A percentile compares a stretch with the other conserved stretches of the same genome.
phyloP scores from a whole-genome alignment of 2,797 vertebrate genomes.

The Pristis pectinata region DNA sequence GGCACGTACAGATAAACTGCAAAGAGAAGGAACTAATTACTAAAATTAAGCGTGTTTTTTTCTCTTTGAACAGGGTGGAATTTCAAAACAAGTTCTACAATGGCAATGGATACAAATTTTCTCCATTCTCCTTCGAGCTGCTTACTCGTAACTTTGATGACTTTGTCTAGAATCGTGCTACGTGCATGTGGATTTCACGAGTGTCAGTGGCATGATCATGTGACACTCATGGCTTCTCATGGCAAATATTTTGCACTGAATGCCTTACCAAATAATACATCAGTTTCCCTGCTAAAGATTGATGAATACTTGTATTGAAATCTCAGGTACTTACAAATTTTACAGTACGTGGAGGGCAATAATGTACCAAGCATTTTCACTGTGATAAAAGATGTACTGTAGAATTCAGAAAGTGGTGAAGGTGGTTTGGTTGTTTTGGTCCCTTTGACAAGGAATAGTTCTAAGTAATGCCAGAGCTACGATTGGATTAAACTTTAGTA shows the following conservation, averaged over 20 bases:
- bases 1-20: neutral
- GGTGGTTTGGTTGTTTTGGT: neutral
- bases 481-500: neutral
- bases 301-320: neutral
- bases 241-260: constrained; percentile 55
- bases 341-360: neutral
- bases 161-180: constrained; percentile 44
- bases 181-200: neutral
- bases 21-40: neutral
- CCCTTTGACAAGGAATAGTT: neutral
- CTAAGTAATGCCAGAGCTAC: neutral
- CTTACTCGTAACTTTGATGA: constrained; percentile 57
- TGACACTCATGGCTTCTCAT: constrained; percentile 44
- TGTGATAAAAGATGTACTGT: neutral
- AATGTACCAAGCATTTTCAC: constrained; percentile 1
- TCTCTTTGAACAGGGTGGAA: constrained; percentile 75
- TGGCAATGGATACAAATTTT: constrained; percentile 84
- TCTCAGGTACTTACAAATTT: constrained; percentile 25
- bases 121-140: constrained; percentile 83
- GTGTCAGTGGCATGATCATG: constrained; percentile 42
- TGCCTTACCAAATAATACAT: constrained; percentile 63
- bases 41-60: constrained; percentile 35
- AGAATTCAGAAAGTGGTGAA: neutral
- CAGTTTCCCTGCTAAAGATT: neutral
- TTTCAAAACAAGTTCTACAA: constrained; percentile 98